These are phyloP conservation scores for Tetraodon nigroviridis DNA, from an alignment of 2,113 vertebrate species.

Conservation along the genomic window DNA sequence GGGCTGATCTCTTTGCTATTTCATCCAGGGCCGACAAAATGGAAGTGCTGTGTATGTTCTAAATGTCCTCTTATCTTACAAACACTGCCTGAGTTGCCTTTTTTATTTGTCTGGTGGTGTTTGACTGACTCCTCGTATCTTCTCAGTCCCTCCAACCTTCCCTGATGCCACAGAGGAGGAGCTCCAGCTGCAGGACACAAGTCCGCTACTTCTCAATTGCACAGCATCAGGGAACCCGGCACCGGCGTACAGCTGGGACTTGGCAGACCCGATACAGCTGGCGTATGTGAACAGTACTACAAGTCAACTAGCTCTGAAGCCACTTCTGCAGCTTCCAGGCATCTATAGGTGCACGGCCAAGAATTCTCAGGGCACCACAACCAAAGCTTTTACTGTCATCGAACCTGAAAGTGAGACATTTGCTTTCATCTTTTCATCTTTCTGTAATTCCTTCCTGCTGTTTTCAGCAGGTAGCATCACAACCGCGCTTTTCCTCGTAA, in stretches of 20 bases:
- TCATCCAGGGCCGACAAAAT: background rate
- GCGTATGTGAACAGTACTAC: background rate
- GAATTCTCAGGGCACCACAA: constrained; percentile 16
- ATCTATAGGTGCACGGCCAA: constrained; percentile 58
- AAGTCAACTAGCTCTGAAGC: constrained; percentile 9
- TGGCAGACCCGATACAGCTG: background rate
- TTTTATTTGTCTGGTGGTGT: background rate
- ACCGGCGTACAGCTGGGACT: constrained; percentile 50
- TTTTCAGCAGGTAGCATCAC: constrained; percentile 41
- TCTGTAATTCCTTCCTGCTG: constrained; percentile 22
- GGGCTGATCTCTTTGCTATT: fast-evolving
- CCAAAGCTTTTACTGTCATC: constrained; percentile 55
- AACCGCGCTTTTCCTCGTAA: constrained; percentile 26
- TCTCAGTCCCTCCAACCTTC: constrained; percentile 64
- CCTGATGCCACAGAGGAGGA: constrained; percentile 11
- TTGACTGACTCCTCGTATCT: background rate
- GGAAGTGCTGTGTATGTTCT: constrained; percentile 52
- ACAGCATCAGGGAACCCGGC: constrained; percentile 57
- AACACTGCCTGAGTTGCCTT: background rate
- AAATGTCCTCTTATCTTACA: background rate
- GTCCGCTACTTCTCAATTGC: constrained; percentile 48
- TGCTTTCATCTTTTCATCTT: background rate
- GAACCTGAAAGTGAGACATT: constrained; percentile 42
- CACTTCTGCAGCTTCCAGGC: constrained; percentile 24
- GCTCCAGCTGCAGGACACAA: background rate